These are phyloP conservation scores for Epinotia bilunana DNA, from an alignment of 2,888 invertebrate genomes.

Conservation along the genomic window DNA sequence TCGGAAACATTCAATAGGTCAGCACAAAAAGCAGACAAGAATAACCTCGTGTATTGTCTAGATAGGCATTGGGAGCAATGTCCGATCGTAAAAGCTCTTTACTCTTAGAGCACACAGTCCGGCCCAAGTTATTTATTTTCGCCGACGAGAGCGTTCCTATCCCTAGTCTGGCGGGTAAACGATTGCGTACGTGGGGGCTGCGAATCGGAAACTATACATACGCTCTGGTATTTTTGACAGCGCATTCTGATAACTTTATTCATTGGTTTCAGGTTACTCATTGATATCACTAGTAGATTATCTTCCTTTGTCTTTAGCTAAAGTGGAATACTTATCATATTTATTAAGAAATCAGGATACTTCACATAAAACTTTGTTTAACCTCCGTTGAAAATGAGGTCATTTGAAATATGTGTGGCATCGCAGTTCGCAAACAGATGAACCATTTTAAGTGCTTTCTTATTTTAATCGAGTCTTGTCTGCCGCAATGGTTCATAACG, in stretches of 20 bases:
- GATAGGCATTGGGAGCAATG: slow-evolving; percentile 1
- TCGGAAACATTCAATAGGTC: slow-evolving; percentile 4
- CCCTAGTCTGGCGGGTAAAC: not conserved
- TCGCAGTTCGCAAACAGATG: too few relatives aligned
- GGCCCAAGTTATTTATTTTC: not conserved
- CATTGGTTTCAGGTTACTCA: not conserved
- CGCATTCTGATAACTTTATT: not conserved
- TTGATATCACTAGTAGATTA: too few relatives aligned
- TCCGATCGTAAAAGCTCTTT: not conserved
- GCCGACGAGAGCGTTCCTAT: not conserved
- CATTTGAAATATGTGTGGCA: too few relatives aligned
- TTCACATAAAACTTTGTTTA: too few relatives aligned
- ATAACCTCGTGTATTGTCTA: not conserved
- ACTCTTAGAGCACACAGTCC: not conserved
- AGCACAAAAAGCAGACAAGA: not conserved
- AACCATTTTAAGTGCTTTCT: too few relatives aligned
- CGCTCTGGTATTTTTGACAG: not conserved
- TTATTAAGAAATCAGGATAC: too few relatives aligned
- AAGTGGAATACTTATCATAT: too few relatives aligned
- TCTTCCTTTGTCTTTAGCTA: too few relatives aligned
- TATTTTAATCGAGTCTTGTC: too few relatives aligned
- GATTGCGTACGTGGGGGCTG: not conserved
- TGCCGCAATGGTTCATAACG: too few relatives aligned
- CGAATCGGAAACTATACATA: slow-evolving; percentile 2
- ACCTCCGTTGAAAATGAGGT: too few relatives aligned